phyloP scores from a whole-genome alignment of 2,888 invertebrate species.

The Antheraea assamensis region DNA sequence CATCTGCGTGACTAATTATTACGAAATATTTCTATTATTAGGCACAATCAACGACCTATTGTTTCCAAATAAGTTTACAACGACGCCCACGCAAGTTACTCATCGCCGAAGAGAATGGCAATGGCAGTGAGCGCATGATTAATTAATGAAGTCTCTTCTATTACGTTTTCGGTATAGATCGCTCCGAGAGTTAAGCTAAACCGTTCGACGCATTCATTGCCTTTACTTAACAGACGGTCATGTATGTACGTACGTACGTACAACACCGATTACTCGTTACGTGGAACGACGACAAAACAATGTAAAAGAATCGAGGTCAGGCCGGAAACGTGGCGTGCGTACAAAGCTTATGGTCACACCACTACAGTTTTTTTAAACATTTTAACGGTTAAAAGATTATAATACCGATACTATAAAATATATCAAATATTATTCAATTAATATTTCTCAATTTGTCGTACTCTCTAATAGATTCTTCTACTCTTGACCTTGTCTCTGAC shows the following conservation, averaged over 20 bases:
- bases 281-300: slow-evolving; percentile 1
- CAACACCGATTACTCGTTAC: slow-evolving; percentile 8
- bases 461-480: neutral
- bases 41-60: slow-evolving; percentile 51
- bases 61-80: slow-evolving; percentile 54
- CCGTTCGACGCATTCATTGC: neutral
- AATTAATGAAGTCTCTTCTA: slow-evolving; percentile 47
- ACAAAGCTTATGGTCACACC: slow-evolving; percentile 8
- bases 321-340: slow-evolving; percentile 6
- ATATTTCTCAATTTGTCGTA: neutral
- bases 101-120: slow-evolving; percentile 47
- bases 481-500: neutral
- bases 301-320: slow-evolving; percentile 5
- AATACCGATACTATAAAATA: neutral
- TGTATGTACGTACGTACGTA: slow-evolving; percentile 5
- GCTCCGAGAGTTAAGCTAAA: neutral
- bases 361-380: neutral
- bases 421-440: neutral
- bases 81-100: slow-evolving; percentile 54
- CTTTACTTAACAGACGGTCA: neutral
- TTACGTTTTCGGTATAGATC: neutral
- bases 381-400: neutral
- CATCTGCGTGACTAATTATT: slow-evolving; percentile 20
- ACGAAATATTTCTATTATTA: slow-evolving; percentile 27
- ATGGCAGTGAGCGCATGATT: slow-evolving; percentile 26